Conservation (phyloP, 2,113 vertebrate species). For the Sitta europaea region DNA sequence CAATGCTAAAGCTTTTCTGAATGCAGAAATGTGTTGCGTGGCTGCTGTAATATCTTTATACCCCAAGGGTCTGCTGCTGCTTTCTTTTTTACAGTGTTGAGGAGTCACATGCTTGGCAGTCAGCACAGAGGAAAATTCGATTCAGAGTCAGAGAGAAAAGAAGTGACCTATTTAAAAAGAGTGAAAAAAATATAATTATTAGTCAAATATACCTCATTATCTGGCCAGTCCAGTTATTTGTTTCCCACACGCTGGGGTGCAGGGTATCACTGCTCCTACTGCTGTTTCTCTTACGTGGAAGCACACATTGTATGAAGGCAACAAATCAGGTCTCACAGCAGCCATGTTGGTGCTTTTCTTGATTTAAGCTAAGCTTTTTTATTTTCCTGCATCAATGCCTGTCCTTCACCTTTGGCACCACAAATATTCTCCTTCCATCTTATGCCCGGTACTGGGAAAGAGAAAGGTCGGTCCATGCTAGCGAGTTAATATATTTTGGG, state of each 20-base stretch:
- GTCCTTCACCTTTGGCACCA: not conserved
- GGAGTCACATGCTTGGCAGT: slow-evolving; percentile 34
- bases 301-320: not conserved
- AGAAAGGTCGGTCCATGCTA: not conserved
- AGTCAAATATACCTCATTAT: not conserved
- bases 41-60: slow-evolving; percentile 29
- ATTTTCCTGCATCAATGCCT: not conserved
- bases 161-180: slow-evolving; percentile 32
- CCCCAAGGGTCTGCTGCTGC: slow-evolving; percentile 42
- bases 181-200: not conserved
- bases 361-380: not conserved
- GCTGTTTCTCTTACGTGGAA: not conserved
- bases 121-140: not conserved
- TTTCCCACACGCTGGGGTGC: not conserved
- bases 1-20: not conserved
- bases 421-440: not conserved
- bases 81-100: not conserved
- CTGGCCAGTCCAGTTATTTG: not conserved
- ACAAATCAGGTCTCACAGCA: not conserved
- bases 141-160: not conserved
- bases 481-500: not conserved
- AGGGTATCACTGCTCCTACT: not conserved
- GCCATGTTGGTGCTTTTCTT: not conserved
- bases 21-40: slow-evolving; percentile 36
- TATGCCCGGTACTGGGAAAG: not conserved